Base-by-base conservation (phyloP, 2,888 invertebrate genomes). In the Ectobius pallidus region DNA sequence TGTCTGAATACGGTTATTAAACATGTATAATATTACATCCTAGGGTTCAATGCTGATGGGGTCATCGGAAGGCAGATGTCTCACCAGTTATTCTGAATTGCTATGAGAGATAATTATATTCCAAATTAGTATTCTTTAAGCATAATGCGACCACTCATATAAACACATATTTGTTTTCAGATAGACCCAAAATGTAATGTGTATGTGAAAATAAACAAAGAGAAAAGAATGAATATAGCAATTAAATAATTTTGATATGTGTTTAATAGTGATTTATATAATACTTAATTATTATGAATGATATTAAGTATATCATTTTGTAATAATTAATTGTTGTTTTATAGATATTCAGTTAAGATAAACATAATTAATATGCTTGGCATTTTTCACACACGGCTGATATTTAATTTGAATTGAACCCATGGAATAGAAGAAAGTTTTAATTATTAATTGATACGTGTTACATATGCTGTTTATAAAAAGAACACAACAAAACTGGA, bases 401-500 rank as follows among this genome's bases (percentile, higher is more conserved):
- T 58, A 25, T 58, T 58, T 58, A 46, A 20, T 70, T 70, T 22
- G 42, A 30, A 70, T 44, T 70, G 62, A 61, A 61, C 62, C 32
- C 58, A 30, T 44, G 58, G 70, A 70, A 46, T 30, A 39, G 34
- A 39, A 39, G 27, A 69, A 55, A 49, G 27, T 55, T 58, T 58
- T 39, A 69, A 58, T 39, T 69, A n/a, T 55, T 25, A 16, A 58
- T 18, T 69, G 55, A 58, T 58, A 58, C 69, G 39, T 42, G 20
- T 58, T 69, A 58, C 58, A 58, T 65, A 46, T 65, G 46, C 46
- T 65, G 65, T 46, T 65, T 46, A 27, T 27, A 69, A 68, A 68
- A 68, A 25, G 25, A 68, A 68, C 68, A 52, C 55, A 69, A 69
- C 52, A 69, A 69, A 69, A 71, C 71, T 71, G 71, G 62, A 71